A percentile compares a stretch with the other conserved stretches of the same genome.
phyloP scores from a whole-genome alignment of 2,797 vertebrate species.

The Mormyrus proboscirostris region DNA sequence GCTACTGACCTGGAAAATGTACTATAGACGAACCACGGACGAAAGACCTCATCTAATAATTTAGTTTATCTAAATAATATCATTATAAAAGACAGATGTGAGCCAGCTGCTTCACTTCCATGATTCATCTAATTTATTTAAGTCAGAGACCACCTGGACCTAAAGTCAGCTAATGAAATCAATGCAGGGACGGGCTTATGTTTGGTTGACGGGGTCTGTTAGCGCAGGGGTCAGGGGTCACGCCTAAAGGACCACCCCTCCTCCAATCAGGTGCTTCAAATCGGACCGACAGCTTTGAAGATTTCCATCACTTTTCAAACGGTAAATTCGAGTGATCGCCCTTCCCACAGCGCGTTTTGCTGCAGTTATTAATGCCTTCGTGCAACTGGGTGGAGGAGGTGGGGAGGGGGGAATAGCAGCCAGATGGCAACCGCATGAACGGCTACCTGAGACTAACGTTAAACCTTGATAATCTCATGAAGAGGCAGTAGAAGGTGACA shows the following conservation, averaged over 20 bases:
- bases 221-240: not conserved
- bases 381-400: not conserved
- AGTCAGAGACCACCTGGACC: conserved; percentile 14
- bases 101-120: not conserved
- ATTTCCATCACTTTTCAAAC: not conserved
- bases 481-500: not conserved
- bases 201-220: not conserved
- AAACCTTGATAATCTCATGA: not conserved
- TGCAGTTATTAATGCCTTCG: not conserved
- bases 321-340: not conserved
- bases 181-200: conserved; percentile 9
- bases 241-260: conserved; percentile 1
- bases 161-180: conserved; percentile 17
- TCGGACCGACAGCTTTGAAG: not conserved
- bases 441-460: not conserved
- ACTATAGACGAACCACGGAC: not conserved
- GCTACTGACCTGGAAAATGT: conserved; percentile 15
- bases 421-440: not conserved
- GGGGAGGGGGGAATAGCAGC: not conserved
- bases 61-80: conserved; percentile 2
- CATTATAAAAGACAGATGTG: conserved; percentile 13
- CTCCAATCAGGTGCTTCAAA: conserved; percentile 20
- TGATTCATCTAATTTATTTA: conserved; percentile 15
- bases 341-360: not conserved
- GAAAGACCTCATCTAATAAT: conserved; percentile 15